Percentiles rank a stretch among this genome's conserved stretches.
Conservation (phyloP, 2,888 invertebrate species). For the Scaptomyza tumidula region DNA sequence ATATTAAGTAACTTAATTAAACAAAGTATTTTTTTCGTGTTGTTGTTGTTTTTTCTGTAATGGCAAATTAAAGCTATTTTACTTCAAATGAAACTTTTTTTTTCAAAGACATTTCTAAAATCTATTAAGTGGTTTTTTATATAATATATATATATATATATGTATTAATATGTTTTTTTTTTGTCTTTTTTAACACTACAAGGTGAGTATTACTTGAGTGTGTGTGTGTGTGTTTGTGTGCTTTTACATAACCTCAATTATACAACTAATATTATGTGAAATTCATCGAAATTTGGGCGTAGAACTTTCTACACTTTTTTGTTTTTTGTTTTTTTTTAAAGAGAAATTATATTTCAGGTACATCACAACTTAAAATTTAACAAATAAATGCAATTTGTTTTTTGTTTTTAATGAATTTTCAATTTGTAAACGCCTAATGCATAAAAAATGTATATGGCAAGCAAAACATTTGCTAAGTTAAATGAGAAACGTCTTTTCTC, state of each 20-base stretch:
- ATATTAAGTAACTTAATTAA: constrained; percentile 53
- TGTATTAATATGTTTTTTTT: constrained; percentile 16
- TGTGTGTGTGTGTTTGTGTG: constrained; percentile 29
- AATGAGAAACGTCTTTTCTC: constrained; percentile 33
- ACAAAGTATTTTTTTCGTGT: constrained; percentile 46
- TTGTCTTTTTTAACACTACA: constrained; percentile 41
- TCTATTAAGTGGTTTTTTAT: constrained; percentile 31
- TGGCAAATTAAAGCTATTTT: constrained; percentile 82
- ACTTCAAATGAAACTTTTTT: constrained; percentile 53
- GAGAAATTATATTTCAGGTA: constrained; percentile 85
- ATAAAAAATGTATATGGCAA: constrained; percentile 65
- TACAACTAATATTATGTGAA: constrained; percentile 60
- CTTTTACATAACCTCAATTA: constrained; percentile 64
- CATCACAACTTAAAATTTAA: constrained; percentile 84
- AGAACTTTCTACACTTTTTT: constrained; percentile 41
- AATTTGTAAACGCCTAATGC: constrained; percentile 53
- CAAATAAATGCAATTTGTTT: constrained; percentile 79
- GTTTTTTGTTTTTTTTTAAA: constrained; percentile 52
- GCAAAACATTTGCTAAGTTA: constrained; percentile 66
- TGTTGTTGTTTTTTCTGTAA: constrained; percentile 45
- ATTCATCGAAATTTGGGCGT: constrained; percentile 56
- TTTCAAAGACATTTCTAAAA: constrained; percentile 23
- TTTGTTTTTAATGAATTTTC: constrained; percentile 39
- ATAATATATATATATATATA: constrained; percentile 26
- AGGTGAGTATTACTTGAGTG: constrained; percentile 40